Evolutionary conservation across 2,797 vertebrate species (phyloP), one percentile per base, ranked within the genome.

Genomic region (Okamejei kenojei): DNA sequence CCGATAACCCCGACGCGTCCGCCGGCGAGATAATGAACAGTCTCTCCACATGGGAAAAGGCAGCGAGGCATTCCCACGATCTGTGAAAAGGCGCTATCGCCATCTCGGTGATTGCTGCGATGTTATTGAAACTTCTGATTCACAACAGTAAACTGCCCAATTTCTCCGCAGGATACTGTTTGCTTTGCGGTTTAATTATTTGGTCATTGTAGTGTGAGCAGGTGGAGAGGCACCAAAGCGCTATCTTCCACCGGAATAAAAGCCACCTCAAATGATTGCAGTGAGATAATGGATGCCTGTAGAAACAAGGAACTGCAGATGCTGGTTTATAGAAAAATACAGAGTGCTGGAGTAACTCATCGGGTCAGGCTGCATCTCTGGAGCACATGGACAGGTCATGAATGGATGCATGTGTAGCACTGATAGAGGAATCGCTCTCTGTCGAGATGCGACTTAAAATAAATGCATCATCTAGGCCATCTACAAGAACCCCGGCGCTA

Each of bases 401-500:
- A 97, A 96, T 94, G 71, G 45, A 68, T 95, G 96, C 96, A 96
- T 96, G 95, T 94, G 95, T 94, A 17, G 45, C 95, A 95, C 95
- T 9, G 94, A 95, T 96, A 96, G 96, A 96, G 95, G 77, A 96
- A 96, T 95, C 96, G 45, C 45, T 97, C 95, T 96, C 96, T 96
- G 96, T 65, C 95, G n/a, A 32, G 65, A 86, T 73, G 63, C 65
- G 61, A 80, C 97, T 95, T 96, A 96, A 96, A 97, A 97, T 97
- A 96, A 73, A 91, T 96, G 96, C 96, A 97, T 97, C 96, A 96
- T 96, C 96, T 97, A 97, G 96, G 88, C 96, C 96, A 97, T 97
- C 97, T 97, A 96, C 96, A 97, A 97, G 97, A 97, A 97, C 97
- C 97, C 96, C 96, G 96, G 96, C 96, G 97, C 97, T 97, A 97